Evolutionary conservation across 1,140 invertebrate species (phyloP), one percentile per base, ranked within the genome.

Genomic region (Drosophila mojavensis): DNA sequence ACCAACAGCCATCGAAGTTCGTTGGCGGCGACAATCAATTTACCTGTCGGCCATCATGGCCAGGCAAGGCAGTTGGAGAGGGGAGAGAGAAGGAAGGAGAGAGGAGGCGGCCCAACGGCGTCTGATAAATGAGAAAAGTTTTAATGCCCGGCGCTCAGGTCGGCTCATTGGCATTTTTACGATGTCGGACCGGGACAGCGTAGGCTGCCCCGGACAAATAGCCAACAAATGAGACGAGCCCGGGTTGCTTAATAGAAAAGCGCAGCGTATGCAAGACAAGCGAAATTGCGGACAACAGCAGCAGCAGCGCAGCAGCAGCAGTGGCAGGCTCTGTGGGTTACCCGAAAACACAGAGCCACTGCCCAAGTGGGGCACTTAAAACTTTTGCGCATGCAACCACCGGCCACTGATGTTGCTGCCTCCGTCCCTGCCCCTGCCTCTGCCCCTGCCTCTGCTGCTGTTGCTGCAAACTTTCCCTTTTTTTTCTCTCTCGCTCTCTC

Each of bases 111-210:
- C 56, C 71, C 56, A 45, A 41, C 65, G 61, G 65, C 68, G 79
- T 56, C 84, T 88, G 83, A 88, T 88, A 88, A 88, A 88, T 88
- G 83, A 88, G 83, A 89, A 86, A 88, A 88, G 83, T 88, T 88
- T 88, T 88, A 88, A 88, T 78, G 84, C 76, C 66, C 51, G 51
- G 71, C 79, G 83, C 77, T 89, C 84, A 88, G 83, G 83, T 89
- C 69, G 83, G 79, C 83, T 88, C 83, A 89, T 88, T 88, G 83
- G 84, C 83, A 89, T 88, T 88, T 88, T 88, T 88, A 89, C 83
- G 84, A 89, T 88, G 82, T 76, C 71, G 51, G 63, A 45, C 79
- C 41, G 33, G 56, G 30, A 48, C 53, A 30, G 36, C 20, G 59
- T 65, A 54, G 64, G 36, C 36, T 13, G 71, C 74, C 55, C 63